phyloP scores from a whole-genome alignment of 2,113 vertebrate genomes.

The Silurus glanis region DNA sequence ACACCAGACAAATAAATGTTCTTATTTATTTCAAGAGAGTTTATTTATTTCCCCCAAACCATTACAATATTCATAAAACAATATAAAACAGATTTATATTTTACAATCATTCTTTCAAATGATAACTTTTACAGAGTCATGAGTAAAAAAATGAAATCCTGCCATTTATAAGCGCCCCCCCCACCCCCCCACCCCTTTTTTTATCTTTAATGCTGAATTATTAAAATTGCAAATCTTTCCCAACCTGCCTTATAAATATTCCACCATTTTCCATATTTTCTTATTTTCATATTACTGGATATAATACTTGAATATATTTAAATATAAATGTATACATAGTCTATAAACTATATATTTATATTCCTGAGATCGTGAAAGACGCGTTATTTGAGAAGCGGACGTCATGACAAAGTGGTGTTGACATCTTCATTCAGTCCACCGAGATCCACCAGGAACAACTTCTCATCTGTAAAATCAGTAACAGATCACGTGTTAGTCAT shows the following conservation, averaged over 20 bases:
- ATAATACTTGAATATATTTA: conserved; percentile 3
- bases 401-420: not conserved
- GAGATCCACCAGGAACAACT: not conserved
- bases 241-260: not conserved
- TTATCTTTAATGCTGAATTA: not conserved
- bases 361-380: not conserved
- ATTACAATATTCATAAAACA: not conserved
- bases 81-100: conserved; percentile 10
- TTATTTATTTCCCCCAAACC: conserved; percentile 1
- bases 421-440: not conserved
- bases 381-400: not conserved
- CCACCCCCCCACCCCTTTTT: no score
- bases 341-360: not conserved
- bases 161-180: not conserved
- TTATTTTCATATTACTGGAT: not conserved
- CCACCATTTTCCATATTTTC: not conserved
- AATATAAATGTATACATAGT: no score
- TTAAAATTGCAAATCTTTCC: not conserved
- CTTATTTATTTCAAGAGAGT: not conserved
- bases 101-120: conserved; percentile 7
- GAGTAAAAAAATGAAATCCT: not conserved
- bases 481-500: not conserved
- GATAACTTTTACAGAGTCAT: not conserved
- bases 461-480: not conserved
- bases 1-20: conserved; percentile 6